These are phyloP conservation scores for Pseudotriccus pelzelni DNA, from an alignment of 2,797 vertebrate species.

Conservation along the genomic window DNA sequence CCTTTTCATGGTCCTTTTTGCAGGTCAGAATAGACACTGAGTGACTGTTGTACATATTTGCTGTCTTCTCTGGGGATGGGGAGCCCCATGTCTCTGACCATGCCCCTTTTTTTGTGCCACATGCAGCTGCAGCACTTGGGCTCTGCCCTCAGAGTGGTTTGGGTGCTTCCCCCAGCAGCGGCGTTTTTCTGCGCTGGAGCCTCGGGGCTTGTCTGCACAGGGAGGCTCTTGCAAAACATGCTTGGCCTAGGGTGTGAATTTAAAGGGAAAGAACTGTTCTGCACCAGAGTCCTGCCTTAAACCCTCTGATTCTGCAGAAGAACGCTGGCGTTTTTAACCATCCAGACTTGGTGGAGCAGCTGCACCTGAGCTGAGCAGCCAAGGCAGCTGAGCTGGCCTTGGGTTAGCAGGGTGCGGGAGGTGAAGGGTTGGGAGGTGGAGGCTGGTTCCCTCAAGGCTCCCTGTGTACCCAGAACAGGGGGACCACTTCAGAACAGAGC, in stretches of 20 bases:
- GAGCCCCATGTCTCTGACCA: not conserved
- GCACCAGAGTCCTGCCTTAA: not conserved
- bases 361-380: not conserved
- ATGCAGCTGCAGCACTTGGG: not conserved
- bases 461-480: not conserved
- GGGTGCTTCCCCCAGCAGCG: slow-evolving; percentile 37
- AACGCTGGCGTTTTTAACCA: not conserved
- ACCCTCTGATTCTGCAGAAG: not conserved
- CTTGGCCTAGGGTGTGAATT: slow-evolving; percentile 54
- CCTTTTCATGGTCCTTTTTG: not conserved
- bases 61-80: not conserved
- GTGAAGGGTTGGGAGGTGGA: not conserved
- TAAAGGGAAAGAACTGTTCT: slow-evolving; percentile 43
- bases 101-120: not conserved
- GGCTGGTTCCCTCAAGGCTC: not conserved
- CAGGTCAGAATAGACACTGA: not conserved
- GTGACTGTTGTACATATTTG: not conserved
- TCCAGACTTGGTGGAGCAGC: not conserved
- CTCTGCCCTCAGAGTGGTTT: not conserved
- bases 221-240: slow-evolving; percentile 62
- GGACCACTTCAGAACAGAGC: not conserved
- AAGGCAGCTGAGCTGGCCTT: not conserved
- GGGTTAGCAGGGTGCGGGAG: fast-evolving
- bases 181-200: slow-evolving; percentile 3
- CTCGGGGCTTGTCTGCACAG: slow-evolving; percentile 59